phyloP scores from a whole-genome alignment of 2,888 invertebrate genomes.

The Cremastinae sp. region DNA sequence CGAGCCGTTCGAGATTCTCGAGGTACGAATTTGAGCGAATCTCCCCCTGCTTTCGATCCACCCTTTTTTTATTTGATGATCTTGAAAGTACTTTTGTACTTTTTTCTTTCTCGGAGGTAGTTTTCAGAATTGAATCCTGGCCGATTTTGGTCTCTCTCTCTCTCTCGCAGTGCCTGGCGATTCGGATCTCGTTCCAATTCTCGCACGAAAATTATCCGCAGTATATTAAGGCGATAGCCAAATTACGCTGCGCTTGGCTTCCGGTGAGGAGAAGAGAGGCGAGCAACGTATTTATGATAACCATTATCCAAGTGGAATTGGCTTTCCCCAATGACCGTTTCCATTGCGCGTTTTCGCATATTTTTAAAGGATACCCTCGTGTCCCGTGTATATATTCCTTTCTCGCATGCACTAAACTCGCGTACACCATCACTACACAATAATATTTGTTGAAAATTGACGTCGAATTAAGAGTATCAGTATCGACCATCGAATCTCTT shows the following conservation, averaged over 20 bases:
- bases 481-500: slow-evolving; percentile 4
- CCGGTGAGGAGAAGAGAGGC: slow-evolving; percentile 18
- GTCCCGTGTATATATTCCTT: slow-evolving; percentile 41
- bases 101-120: slow-evolving; percentile 19
- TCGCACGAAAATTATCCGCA: slow-evolving; percentile 63
- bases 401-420: too few relatives aligned
- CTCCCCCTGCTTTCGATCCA: too few relatives aligned
- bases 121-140: slow-evolving; percentile 32
- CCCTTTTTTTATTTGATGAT: too few relatives aligned
- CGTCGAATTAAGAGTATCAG: slow-evolving; percentile 44
- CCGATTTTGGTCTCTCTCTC: slow-evolving; percentile 21
- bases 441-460: slow-evolving; percentile 15
- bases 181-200: slow-evolving; percentile 58
- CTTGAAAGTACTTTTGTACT: slow-evolving; percentile 28
- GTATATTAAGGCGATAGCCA: slow-evolving; percentile 64
- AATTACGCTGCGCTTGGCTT: slow-evolving; percentile 60
- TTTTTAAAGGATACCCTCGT: slow-evolving; percentile 49
- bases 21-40: too few relatives aligned
- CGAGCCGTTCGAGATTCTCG: too few relatives aligned
- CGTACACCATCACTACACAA: slow-evolving; percentile 13
- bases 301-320: slow-evolving; percentile 63
- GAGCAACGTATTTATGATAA: slow-evolving; percentile 65
- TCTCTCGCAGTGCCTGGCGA: slow-evolving; percentile 31
- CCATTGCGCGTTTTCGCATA: slow-evolving; percentile 55
- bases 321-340: slow-evolving; percentile 54